Base-by-base conservation (phyloP, 1,140 invertebrate genomes). In the Tetramorium simillimum region DNA sequence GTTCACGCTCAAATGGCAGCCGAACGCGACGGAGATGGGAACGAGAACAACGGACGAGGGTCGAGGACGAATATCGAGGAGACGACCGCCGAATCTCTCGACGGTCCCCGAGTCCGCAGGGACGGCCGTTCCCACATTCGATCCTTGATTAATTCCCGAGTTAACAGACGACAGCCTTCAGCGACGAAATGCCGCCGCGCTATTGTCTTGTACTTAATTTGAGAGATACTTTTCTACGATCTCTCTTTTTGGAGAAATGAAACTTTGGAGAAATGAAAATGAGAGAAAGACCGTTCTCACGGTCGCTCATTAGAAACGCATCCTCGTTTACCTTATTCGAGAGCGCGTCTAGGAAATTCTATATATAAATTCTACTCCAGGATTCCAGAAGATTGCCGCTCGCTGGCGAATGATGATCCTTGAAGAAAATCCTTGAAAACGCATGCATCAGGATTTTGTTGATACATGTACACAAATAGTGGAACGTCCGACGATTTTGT, bases 1-100 rank as follows among this genome's bases (percentile, higher is more conserved):
- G 80, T 81, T 81, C 86, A 88, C 90, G 28, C 69, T 84, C 69
- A 62, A 84, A 84, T 84, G 80, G 80, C 80, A 84, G 80, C 80
- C 67, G 33, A 21, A 72, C 24, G 21, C 28, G 43, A 49, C 60
- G 9, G 18, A 18, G 51, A 58, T 4, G 33, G n/a, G 4, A 28
- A 78, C 16, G 43, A 18, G 28, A n/a, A 24, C 40, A 24, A 49
- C 24, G 43, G 14, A 62, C 16, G n/a, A 37, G 18, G n/a, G 16
- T 10, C 24, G 46, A 70, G 46, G 24, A 18, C 12, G 49, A 51
- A 6, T 12, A 5, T 16, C 14, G 43, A 65, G 16, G 33, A 16
- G 62, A 37, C 33, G 2, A 12, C 46, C 46, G 37, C 9, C 24
- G 28, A 53, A 18, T 40, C 70, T 56, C 28, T 21, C n/a, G 37